phyloP scores from a whole-genome alignment of 2,888 invertebrate genomes.

The Hofmannophila pseudospretella region DNA sequence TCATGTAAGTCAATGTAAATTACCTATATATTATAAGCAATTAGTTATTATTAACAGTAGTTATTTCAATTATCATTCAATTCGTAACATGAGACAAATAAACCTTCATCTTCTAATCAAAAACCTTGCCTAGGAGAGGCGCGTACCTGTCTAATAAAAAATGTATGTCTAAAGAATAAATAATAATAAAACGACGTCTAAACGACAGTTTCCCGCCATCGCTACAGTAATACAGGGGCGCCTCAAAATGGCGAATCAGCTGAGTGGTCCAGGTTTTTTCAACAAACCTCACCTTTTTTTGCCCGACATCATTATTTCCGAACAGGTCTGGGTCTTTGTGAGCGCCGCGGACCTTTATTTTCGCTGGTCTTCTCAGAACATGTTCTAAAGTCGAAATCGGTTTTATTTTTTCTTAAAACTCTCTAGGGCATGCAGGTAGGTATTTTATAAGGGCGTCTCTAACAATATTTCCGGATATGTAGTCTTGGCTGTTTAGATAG shows the following conservation, averaged over 20 bases:
- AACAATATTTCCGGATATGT: slow-evolving; percentile 2
- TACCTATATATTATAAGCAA: no score
- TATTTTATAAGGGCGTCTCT: background rate
- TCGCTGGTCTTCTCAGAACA: slow-evolving; percentile 8
- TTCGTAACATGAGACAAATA: no score
- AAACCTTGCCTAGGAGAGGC: no score
- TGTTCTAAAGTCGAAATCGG: slow-evolving; percentile 1
- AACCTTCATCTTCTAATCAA: no score
- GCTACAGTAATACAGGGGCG: slow-evolving; percentile 20
- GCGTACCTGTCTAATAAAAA: no score
- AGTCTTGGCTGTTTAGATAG: background rate
- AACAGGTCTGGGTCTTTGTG: slow-evolving; percentile 19
- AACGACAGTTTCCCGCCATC: slow-evolving; percentile 4
- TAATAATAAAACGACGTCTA: slow-evolving; percentile 11
- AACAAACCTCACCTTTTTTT: slow-evolving; percentile 20
- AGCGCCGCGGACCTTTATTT: slow-evolving; percentile 16
- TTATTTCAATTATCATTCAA: no score
- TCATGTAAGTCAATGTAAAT: no score
- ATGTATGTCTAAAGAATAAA: no score
- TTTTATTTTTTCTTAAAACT: background rate
- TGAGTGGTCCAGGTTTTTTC: slow-evolving; percentile 23
- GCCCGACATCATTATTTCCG: slow-evolving; percentile 13
- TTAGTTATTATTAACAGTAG: no score
- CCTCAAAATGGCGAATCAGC: slow-evolving; percentile 26
- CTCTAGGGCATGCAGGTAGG: slow-evolving; percentile 6